Base-by-base conservation (phyloP, 2,113 vertebrate genomes). In the Vicugna pacos region DNA sequence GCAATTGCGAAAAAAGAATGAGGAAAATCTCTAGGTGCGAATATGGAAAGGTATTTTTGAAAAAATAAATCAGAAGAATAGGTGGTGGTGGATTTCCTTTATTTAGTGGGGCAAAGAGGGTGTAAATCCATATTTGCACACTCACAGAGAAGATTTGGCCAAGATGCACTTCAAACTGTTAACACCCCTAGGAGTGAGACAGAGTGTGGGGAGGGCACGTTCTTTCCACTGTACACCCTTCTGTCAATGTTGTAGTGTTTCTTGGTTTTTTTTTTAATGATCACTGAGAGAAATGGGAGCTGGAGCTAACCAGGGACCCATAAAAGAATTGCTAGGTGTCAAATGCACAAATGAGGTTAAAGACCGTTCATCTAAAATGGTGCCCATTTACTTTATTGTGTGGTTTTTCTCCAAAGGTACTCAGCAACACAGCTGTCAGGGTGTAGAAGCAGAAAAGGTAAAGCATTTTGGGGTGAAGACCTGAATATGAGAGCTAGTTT, bases 361-460 rank as follows among this genome's bases (percentile, higher is more conserved):
- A 79, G 54, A 75, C 12, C 77, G 11, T 93, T 96, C 6, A 72
- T 79, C 93, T 94, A 26, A 73, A 83, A 48, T 67, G 28, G n/a
- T 79, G 83, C n/a, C 54, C 70, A 46, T 82, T 81, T 90, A 54
- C 60, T 65, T 82, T 65, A 52, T 86, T 67, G 26, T 83, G 64
- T 85, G 48, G 24, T 79, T 92, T 92, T 93, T 67, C 54, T 88
- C 64, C 48, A 83, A 60, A 67, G 70, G 38, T 83, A 13, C 46
- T 89, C 87, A 96, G 85, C 73, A 70, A 77, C 52, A 93, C 12
- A 80, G n/a, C 52, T 93, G 11, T 84, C 52, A 93, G 35, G 16
- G 32, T 35, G 12, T 52, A 87, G 89, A 93, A 79, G 48, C 50
- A 94, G 46, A 83, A 54, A 80, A 60, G n/a, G 50, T 54, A 89